Evolutionary conservation across 2,888 invertebrate species (phyloP).

Genomic region (Psococerastis gibbosa): DNA sequence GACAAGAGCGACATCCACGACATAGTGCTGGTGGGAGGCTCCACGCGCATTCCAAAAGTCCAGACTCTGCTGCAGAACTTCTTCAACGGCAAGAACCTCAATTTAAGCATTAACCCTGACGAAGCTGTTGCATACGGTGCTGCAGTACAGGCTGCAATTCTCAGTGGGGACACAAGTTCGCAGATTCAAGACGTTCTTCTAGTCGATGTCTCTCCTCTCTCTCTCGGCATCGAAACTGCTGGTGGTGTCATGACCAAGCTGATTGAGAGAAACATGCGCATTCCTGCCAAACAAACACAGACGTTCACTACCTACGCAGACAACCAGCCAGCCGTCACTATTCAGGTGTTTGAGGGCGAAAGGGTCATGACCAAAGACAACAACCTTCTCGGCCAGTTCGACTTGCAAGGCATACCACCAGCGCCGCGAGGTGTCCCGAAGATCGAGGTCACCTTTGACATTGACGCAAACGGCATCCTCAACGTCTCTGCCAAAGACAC

Average conservation of each 20-base stretch:
- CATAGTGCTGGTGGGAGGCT: conserved; percentile 75
- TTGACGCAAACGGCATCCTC: conserved; percentile 77
- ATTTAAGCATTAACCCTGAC: conserved; percentile 59
- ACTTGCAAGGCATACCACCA: conserved; percentile 63
- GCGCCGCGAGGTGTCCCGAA: conserved; percentile 65
- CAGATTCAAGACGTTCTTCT: conserved; percentile 48
- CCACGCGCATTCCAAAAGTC: conserved; percentile 79
- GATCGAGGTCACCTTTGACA: conserved; percentile 54
- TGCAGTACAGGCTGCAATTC: conserved; percentile 52
- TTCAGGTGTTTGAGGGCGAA: conserved; percentile 58
- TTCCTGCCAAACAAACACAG: conserved; percentile 51
- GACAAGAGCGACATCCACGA: conserved; percentile 64
- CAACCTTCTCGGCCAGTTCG: conserved; percentile 63
- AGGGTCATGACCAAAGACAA: conserved; percentile 80
- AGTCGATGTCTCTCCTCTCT: conserved; percentile 44
- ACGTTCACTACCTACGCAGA: conserved; percentile 65
- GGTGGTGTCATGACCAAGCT: conserved; percentile 59
- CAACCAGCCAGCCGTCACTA: conserved; percentile 57
- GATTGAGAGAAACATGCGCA: conserved; percentile 48
- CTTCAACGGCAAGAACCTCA: conserved; percentile 40
- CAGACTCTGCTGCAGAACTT: conserved; percentile 54
- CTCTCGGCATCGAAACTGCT: conserved; percentile 56
- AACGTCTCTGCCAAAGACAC: conserved; percentile 39
- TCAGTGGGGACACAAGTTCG: conserved; percentile 39
- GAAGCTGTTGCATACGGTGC: conserved; percentile 67